Percentiles rank a stretch among this genome's conserved stretches.
phyloP scores from a whole-genome alignment of 2,888 invertebrate genomes.

The Diadromus collaris region DNA sequence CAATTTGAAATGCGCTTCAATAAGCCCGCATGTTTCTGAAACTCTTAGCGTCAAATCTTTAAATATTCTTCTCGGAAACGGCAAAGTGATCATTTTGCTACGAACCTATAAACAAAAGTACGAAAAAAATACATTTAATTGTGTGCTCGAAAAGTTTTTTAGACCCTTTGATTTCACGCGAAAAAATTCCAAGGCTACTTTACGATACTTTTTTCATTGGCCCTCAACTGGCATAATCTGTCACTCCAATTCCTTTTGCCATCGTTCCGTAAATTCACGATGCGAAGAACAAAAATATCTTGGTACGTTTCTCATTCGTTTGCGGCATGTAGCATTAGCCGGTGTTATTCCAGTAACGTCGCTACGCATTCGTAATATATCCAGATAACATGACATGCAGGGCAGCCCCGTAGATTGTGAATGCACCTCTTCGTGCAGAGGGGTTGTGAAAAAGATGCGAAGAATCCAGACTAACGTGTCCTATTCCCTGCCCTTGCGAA shows the following conservation, averaged over 20 bases:
- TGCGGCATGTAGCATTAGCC: slow-evolving; percentile 28
- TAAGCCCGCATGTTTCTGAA: not conserved
- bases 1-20: slow-evolving; percentile 40
- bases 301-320: slow-evolving; percentile 21
- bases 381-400: slow-evolving; percentile 39
- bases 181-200: not conserved
- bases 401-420: slow-evolving; percentile 11
- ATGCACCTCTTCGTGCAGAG: slow-evolving; percentile 36
- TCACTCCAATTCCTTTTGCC: not conserved
- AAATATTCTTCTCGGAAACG: not conserved
- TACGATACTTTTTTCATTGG: not conserved
- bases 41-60: slow-evolving; percentile 4
- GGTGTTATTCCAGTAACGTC: slow-evolving; percentile 40
- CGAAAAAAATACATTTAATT: not conserved
- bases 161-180: not conserved
- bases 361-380: slow-evolving; percentile 46
- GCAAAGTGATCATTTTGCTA: not conserved
- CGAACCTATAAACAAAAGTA: not conserved
- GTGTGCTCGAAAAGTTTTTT: not conserved
- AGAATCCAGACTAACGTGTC: slow-evolving; percentile 39
- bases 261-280: not conserved
- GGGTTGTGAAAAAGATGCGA: slow-evolving; percentile 29
- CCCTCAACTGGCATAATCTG: not conserved
- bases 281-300: not conserved
- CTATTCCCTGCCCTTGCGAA: slow-evolving; percentile 13